Evolutionary conservation across 2,113 vertebrate genomes (phyloP).

Genomic region (Anarhynchus alexandrinus): DNA sequence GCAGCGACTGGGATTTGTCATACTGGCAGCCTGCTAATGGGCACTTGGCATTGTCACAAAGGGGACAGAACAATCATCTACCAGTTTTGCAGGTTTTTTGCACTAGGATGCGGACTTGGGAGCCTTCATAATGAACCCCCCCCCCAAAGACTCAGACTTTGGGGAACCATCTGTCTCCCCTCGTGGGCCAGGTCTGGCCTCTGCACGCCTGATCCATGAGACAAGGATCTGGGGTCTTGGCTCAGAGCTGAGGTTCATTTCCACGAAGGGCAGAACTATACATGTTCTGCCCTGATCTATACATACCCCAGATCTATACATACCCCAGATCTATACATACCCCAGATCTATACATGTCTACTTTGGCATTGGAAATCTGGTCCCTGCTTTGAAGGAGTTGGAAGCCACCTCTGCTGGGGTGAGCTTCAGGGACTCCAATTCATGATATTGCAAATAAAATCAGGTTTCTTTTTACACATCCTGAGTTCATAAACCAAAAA

Average conservation of each 20-base stretch:
- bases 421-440: not conserved
- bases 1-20: not conserved
- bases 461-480: not conserved
- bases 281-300: not conserved
- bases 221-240: not conserved
- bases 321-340: not conserved
- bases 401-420: not conserved
- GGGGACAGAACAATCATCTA: not conserved
- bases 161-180: not conserved
- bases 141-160: not conserved
- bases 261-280: not conserved
- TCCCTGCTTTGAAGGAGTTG: not conserved
- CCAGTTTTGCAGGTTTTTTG: not conserved
- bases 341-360: not conserved
- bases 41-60: not conserved
- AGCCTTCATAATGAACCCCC: not conserved
- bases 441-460: not conserved
- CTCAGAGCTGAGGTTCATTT: not conserved
- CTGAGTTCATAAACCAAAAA: not conserved
- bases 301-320: not conserved
- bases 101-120: not conserved
- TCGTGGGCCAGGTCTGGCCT: not conserved
- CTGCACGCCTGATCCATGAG: not conserved
- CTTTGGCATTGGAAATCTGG: not conserved
- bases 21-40: rapidly evolving